Percentiles rank a stretch among this genome's conserved stretches.
phyloP scores from a whole-genome alignment of 30 jellyfish, hydroid and myxozoan genomes.

The Turritopsis rubra region DNA sequence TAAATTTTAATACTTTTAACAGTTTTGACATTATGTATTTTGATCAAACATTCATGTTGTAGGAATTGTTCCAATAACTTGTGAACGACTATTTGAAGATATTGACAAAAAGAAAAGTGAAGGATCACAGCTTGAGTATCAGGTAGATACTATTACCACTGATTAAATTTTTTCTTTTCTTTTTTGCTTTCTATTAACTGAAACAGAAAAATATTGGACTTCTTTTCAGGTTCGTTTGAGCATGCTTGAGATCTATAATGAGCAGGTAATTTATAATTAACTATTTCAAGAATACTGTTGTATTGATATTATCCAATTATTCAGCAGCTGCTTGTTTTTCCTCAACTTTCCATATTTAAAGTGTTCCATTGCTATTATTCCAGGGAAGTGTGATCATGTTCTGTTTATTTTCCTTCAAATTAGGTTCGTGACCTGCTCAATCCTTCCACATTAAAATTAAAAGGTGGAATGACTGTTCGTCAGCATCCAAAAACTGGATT shows the following conservation, averaged over 20 bases:
- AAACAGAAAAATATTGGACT: no score
- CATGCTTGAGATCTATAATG: slow-evolving; percentile 96
- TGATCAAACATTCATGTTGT: background rate
- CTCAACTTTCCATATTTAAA: background rate
- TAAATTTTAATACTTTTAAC: no score
- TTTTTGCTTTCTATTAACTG: background rate
- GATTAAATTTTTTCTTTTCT: background rate
- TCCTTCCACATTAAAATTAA: slow-evolving; percentile 73
- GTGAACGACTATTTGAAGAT: slow-evolving; percentile 81
- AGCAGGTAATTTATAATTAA: slow-evolving; percentile 41
- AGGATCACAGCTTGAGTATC: slow-evolving; percentile 64
- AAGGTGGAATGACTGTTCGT: slow-evolving; percentile 87
- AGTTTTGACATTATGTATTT: no score
- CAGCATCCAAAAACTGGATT: slow-evolving; percentile 95
- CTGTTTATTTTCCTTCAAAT: background rate
- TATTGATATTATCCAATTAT: no score
- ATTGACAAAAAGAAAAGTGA: slow-evolving; percentile 59
- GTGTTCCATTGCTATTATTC: background rate
- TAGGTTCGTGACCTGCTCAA: slow-evolving; percentile 86
- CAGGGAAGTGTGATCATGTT: background rate
- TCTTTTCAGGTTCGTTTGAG: slow-evolving; percentile 81
- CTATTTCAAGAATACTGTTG: no score
- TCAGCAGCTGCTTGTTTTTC: background rate
- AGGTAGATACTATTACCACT: slow-evolving; percentile 32
- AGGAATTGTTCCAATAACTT: slow-evolving; percentile 85